Base-by-base conservation (phyloP, 2,797 vertebrate species). In the Sebastes flavidus region DNA sequence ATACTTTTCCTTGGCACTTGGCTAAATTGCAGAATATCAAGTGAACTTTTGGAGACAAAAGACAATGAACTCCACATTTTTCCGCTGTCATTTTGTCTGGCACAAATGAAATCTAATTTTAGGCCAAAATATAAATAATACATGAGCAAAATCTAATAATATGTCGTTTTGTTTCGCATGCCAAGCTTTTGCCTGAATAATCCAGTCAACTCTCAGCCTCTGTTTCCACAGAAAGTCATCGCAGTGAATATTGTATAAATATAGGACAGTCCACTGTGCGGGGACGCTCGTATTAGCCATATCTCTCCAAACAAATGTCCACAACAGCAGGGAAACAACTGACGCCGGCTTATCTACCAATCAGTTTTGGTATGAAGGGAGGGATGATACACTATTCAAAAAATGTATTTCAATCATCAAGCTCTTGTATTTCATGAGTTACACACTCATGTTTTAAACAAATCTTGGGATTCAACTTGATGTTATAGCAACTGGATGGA, bases 111-210 rank as follows among this genome's bases (percentile, higher is more conserved):
- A 66, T 73, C 38, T 70, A 83, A 80, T 90, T 80, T 78, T 60
- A 78, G 32, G 66, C 46, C 5, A 65, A 68, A 70, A 70, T 63
- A 76, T 79, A 29, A 84, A 86, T 85, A 65, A 90, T 67, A n/a
- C 76, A 87, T 74, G n/a, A 73, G 72, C 16, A 69, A 30, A 65
- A 72, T 85, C 72, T 49, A 75, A 81, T 79, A 74, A 82, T 68
- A 42, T 56, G 46, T 8, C 30, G 10, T 59, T 73, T 68, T 59
- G 38, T 60, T 67, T 71, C 10, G 8, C 65, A 54, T 32, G 46
- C 20, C n/a, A 54, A 52, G 56, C 36, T 70, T 69, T 70, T 32
- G 34, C 16, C 56, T 38, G 54, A 81, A 81, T 56, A 74, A 65
- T 46, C 9, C 22, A 5, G 52, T 65, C n/a, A 38, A 38, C 65